Base-by-base conservation (phyloP, 64 coral and sea anemone genomes). In the Porites lutea region DNA sequence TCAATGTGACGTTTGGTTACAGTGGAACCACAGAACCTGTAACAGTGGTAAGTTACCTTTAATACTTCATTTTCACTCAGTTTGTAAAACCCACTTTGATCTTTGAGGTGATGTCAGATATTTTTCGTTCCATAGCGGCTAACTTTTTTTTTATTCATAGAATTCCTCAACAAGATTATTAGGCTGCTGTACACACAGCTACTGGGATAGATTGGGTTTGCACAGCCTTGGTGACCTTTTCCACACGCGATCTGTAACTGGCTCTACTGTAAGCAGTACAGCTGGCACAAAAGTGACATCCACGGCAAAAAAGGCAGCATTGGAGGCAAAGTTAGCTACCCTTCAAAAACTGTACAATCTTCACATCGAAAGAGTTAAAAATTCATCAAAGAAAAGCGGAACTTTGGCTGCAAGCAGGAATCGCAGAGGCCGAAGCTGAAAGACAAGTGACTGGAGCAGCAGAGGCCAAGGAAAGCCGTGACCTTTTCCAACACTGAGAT, bases 331-430 rank as follows among this genome's bases (percentile, higher is more conserved):
- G 18, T 70, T 78, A 3, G 78, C 78, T 66, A 47, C 69, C 19
- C 78, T 96, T 15, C 52, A 92, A 78, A 81, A 80, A 15, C 1
- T 96, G 14, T 90, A 92, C 23, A 69, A 96, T 5, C 77, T 92
- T 66, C 69, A 96, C 60, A 16, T 91, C 16, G 61, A 70, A 92
- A 79, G 94, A 96, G 70, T 51, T 92, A 13, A 82, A 37, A 37
- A 12, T 72, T 2, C 5, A 82, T 2, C 79, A 62, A 27, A 82
- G 13, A 27, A 82, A 82, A 60, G 48, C 54, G 2, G 80, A 83
- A 83, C 9, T 83, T 0, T 2, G 47, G 16, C 80, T 83, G 9
- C 0, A 8, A 45, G 59, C 58, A 11, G 59, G 47, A 45, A 83
- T 65, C 1, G 19, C 80, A 58, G 80, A 59, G 48, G 59, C 20